Evolutionary conservation across 2,113 vertebrate species (phyloP), one percentile per base, ranked within the genome.

Genomic region (Lampris incognitus): DNA sequence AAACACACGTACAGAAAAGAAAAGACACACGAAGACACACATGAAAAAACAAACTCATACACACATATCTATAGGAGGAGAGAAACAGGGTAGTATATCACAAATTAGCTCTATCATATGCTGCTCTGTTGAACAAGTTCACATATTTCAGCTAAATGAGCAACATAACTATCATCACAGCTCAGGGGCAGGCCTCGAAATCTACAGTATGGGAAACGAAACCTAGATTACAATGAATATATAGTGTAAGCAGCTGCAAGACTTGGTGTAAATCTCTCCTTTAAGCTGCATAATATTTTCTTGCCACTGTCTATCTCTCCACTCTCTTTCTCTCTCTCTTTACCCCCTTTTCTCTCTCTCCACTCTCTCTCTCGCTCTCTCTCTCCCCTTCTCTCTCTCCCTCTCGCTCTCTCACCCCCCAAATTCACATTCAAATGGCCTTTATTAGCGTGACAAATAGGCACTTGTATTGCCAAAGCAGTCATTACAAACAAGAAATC

Each of bases 201-300:
- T 46, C 7, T 7, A 46, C 44, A 46, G 7, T 4, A 46, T 7
- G 1, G 44, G 44, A 2, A 46, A 46, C 44, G 51, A 54, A 10
- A 54, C 11, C 11, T 9, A 46, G 4, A 52, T 11, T 52, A 65
- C 48, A 51, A 49, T 24, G 24, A 24, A 24, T 24, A 24, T 24
- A 51, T 65, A 36, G 38, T 50, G 8, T 24, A 24, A 65, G 49
- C 64, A 66, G 64, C 48, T 66, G 64, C 49, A n/a, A 4, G 48
- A 7, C 61, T n/a, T 48, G 6, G 24, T 24, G 24, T 63, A 41
- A 24, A 41, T 48, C 61, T 0, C 13, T 11, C 51, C 3, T 10
- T 54, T 10, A n/a, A 6, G 9, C 24, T 24, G 24, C 4, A 10
- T 11, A 54, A 6, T 54, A 6, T 54, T n/a, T 54, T 10, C 51